These are phyloP conservation scores for Drosophila paramelanica DNA, from an alignment of 2,888 invertebrate species.

Conservation along the genomic window DNA sequence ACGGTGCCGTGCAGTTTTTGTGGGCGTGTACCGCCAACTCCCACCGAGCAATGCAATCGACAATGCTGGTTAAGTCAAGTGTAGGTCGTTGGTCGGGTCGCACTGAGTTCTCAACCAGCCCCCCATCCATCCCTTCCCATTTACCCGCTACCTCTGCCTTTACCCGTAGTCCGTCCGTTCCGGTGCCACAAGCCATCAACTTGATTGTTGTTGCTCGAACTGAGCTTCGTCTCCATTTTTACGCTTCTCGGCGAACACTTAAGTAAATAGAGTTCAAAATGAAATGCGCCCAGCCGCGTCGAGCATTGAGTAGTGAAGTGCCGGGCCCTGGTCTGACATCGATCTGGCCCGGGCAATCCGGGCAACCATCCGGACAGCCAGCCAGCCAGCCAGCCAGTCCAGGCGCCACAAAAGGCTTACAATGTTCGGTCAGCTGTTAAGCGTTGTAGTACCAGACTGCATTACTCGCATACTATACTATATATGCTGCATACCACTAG, in stretches of 20 bases:
- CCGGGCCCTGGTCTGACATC: conserved; percentile 64
- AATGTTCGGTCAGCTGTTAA: conserved; percentile 67
- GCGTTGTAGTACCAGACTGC: conserved; percentile 50
- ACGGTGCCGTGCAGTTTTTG: conserved; percentile 50
- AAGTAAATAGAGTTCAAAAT: conserved; percentile 78
- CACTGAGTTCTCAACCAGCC: conserved; percentile 41
- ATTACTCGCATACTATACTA: conserved; percentile 29
- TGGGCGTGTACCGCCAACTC: conserved; percentile 43
- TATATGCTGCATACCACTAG: conserved; percentile 16
- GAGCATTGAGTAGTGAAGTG: conserved; percentile 64
- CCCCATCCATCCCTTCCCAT: no score
- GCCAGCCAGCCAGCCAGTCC: background rate
- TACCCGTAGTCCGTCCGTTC: background rate
- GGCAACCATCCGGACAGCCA: background rate
- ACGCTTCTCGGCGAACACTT: conserved; percentile 69
- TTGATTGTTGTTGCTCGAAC: conserved; percentile 60
- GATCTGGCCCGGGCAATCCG: conserved; percentile 55
- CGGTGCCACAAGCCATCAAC: conserved; percentile 48
- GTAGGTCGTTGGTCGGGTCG: conserved; percentile 81
- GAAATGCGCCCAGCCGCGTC: conserved; percentile 75
- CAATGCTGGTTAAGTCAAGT: conserved; percentile 83
- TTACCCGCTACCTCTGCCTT: background rate
- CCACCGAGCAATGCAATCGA: conserved; percentile 67
- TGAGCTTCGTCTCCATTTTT: conserved; percentile 55
- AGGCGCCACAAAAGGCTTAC: conserved; percentile 55